Conservation (phyloP, 1,140 invertebrate species). For the Halictus rubicundus region DNA sequence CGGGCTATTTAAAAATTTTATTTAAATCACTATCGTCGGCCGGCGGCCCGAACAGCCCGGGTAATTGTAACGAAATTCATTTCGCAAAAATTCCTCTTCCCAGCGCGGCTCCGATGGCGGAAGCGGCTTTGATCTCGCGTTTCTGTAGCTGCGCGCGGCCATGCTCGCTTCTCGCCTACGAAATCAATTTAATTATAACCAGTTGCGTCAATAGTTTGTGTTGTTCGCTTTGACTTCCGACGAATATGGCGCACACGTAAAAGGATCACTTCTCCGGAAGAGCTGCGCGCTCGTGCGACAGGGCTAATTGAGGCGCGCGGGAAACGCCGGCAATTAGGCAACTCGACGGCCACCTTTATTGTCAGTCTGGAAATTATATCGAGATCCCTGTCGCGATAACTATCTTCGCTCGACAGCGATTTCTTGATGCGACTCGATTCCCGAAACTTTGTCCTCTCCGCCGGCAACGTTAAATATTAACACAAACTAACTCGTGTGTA, state of each 20-base stretch:
- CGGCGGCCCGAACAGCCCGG: no score
- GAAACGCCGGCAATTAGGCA: neutral
- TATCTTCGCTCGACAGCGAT: neutral
- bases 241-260: slow-evolving; percentile 19
- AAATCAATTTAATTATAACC: slow-evolving; percentile 32
- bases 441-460: neutral
- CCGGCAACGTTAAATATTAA: no score
- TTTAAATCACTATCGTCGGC: neutral
- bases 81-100: neutral
- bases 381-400: neutral
- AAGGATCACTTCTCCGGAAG: slow-evolving; percentile 20
- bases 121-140: slow-evolving; percentile 15
- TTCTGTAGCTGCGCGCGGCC: neutral
- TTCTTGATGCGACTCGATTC: neutral
- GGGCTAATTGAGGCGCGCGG: slow-evolving; percentile 17
- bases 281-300: slow-evolving; percentile 6
- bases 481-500: no score
- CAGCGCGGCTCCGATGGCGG: neutral
- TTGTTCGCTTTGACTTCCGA: slow-evolving; percentile 18
- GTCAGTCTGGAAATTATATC: neutral
- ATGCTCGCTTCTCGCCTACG: slow-evolving; percentile 14
- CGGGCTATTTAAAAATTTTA: slow-evolving; percentile 11
- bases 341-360: neutral
- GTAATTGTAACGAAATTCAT: slow-evolving; percentile 27
- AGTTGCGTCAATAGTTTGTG: slow-evolving; percentile 9